A percentile compares a stretch with the other conserved stretches of the same genome.
Conservation (phyloP, 2,888 invertebrate genomes). For the Osedax fenrisi region DNA sequence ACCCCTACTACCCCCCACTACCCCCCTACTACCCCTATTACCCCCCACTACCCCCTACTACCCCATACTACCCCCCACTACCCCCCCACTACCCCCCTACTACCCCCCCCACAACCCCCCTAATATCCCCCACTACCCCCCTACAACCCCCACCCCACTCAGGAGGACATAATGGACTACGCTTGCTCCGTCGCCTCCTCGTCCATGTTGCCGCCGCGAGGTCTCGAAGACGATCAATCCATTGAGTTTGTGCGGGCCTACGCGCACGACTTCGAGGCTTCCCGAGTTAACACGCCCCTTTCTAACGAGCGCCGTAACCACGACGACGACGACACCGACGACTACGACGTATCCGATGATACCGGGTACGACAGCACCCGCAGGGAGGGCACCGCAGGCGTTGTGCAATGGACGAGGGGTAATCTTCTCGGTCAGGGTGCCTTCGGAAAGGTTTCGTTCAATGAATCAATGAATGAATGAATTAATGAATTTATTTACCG, state of each 20-base stretch:
- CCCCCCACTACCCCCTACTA: too few species aligned
- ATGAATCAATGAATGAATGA: too few species aligned
- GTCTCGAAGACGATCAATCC: background rate
- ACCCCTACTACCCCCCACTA: too few species aligned
- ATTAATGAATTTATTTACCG: too few species aligned
- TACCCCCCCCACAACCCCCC: too few species aligned
- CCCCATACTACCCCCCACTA: too few species aligned
- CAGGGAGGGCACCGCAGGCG: background rate
- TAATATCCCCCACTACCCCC: too few species aligned
- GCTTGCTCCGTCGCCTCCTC: background rate
- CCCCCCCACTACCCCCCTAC: too few species aligned
- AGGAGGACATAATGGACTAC: background rate
- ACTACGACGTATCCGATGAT: too few species aligned
- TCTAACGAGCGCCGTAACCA: background rate
- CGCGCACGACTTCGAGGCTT: background rate
- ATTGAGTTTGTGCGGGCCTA: background rate
- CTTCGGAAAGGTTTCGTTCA: constrained; percentile 47
- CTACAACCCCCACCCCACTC: too few species aligned
- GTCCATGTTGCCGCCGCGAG: background rate
- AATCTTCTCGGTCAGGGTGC: constrained; percentile 50
- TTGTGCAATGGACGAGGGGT: constrained; percentile 47
- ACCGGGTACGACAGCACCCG: background rate
- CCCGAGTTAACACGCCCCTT: background rate
- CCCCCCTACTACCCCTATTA: too few species aligned
- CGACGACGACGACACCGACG: background rate